Base-by-base conservation (phyloP, 1,140 invertebrate genomes). In the Apolygus lucorum region DNA sequence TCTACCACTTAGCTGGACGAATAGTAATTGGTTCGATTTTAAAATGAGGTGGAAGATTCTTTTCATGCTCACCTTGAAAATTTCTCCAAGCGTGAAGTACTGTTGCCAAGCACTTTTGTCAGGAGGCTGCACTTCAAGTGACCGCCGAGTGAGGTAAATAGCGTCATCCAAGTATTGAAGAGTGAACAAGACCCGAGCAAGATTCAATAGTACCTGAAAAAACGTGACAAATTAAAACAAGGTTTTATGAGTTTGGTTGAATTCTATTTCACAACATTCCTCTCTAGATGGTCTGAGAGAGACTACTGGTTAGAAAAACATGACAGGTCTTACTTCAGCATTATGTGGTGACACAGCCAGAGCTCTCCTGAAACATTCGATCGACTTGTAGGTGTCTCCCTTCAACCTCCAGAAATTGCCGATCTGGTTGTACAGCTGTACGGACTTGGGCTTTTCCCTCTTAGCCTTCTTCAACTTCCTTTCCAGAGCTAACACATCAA, bases 381-480 rank as follows among this genome's bases (percentile, higher is more conserved):
- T 93, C 0, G 91, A 90, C 75, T 88, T 86, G 75, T 88, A 83
- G 4, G 91, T 90, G 76, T 92, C 88, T 4, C 91, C 91, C 78
- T 92, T 91, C 73, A 92, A 90, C 72, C 91, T 82, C 87, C 87
- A 90, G 76, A 91, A 94, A 78, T 95, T 93, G 2, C 91, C 92
- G 76, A 94, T 93, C 77, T 93, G 90, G 77, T 93, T 92, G 77
- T 91, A 92, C 34, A 92, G 80, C 75, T 92, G 88, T 27, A 91
- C 87, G 63, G 91, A 93, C 75, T 91, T 91, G 71, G 91, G 90
- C 81, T 91, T 92, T 84, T 88, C 90, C 78, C 87, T 84, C 79
- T 92, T 93, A 1, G 88, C 86, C 80, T 90, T 91, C 74, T 88
- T 88, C 27, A 95, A 79, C 28, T 72, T 72, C 49, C 72, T 68